phyloP scores from a whole-genome alignment of 23 tunicate species.

The Oikopleura albicans region DNA sequence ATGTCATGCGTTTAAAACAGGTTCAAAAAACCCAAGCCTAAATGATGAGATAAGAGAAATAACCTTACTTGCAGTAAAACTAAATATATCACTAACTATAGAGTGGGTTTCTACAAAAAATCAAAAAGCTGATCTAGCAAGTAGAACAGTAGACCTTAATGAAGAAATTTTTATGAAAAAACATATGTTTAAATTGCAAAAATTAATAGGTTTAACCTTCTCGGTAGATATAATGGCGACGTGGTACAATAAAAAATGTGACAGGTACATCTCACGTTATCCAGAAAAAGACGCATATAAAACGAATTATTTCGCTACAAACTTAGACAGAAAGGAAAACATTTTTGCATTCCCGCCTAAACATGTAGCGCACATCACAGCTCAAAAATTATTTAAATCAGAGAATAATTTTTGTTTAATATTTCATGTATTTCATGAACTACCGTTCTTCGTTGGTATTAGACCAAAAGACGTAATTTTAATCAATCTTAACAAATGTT shows the following conservation, averaged over 20 bases:
- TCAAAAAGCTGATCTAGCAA: background rate
- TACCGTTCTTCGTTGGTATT: background rate
- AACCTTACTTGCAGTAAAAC: background rate
- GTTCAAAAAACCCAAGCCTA: background rate
- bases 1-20: background rate
- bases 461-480: background rate
- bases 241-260: background rate
- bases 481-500: no score
- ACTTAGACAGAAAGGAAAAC: background rate
- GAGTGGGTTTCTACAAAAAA: background rate
- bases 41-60: background rate
- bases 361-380: background rate
- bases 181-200: background rate
- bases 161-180: background rate
- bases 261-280: background rate
- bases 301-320: background rate
- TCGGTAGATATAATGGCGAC: background rate
- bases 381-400: background rate
- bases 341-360: background rate
- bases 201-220: background rate
- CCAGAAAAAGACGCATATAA: background rate
- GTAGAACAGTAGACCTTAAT: background rate
- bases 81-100: background rate
- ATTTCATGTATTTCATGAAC: background rate
- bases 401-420: background rate